Evolutionary conservation across 2,888 invertebrate genomes (phyloP).

Genomic region (Eristalinus sepulchralis): DNA sequence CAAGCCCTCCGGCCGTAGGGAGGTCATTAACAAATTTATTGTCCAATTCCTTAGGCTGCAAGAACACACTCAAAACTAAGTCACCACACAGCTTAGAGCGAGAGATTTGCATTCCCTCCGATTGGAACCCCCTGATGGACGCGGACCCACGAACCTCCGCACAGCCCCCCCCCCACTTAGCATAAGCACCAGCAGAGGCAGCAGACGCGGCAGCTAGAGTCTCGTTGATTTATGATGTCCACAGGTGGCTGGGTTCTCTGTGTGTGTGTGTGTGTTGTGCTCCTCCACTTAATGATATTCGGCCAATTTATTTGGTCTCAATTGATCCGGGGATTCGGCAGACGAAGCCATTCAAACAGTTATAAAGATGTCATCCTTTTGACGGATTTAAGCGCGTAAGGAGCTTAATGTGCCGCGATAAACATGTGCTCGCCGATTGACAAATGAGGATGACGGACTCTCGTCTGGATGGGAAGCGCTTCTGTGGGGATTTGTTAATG

Average conservation of each 20-base stretch:
- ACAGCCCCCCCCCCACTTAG: not conserved
- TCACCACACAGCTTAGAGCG: not conserved
- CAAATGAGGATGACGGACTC: not conserved
- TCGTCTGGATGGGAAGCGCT: not conserved
- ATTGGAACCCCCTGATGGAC: not conserved
- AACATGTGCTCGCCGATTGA: not conserved
- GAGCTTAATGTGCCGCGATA: not conserved
- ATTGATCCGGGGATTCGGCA: not conserved
- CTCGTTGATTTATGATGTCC: not conserved
- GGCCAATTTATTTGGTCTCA: not conserved
- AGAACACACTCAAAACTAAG: slow-evolving; percentile 3
- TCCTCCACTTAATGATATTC: not conserved
- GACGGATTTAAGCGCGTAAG: slow-evolving; percentile 1
- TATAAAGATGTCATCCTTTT: slow-evolving; percentile 32
- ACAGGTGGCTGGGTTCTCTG: not conserved
- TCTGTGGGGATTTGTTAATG: not conserved
- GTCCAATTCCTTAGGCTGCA: not conserved
- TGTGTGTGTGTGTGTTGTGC: not conserved
- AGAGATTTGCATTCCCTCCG: not conserved
- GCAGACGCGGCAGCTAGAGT: not conserved
- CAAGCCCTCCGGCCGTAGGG: not conserved
- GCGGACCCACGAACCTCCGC: not conserved
- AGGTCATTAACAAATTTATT: slow-evolving; percentile 14
- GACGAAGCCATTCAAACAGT: not conserved
- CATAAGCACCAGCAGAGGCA: not conserved